Percentiles rank a stretch among this genome's conserved stretches.
Evolutionary conservation across 2,797 vertebrate genomes (phyloP).

Genomic region (Liasis olivaceus): DNA sequence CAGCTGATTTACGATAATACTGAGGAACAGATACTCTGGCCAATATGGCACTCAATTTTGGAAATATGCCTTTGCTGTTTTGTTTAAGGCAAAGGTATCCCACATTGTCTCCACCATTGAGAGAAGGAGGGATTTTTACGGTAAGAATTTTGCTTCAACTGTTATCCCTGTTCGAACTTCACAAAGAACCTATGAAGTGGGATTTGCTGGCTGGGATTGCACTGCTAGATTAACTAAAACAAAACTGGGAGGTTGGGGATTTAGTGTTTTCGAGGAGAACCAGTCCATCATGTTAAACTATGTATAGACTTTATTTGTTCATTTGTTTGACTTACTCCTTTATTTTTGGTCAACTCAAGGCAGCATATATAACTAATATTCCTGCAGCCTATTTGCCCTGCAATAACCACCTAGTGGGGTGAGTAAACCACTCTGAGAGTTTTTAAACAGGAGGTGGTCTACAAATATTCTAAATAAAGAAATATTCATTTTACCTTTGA

Average conservation of each 20-base stretch:
- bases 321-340: neutral
- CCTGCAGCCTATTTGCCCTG: neutral
- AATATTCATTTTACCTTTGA: neutral
- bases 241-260: neutral
- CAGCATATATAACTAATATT: neutral
- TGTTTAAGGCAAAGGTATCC: neutral
- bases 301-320: neutral
- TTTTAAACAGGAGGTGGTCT: neutral
- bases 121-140: neutral
- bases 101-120: neutral
- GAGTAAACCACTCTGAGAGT: neutral
- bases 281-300: neutral
- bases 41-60: neutral
- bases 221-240: neutral
- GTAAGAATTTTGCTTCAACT: neutral
- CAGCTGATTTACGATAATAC: neutral
- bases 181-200: neutral
- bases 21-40: neutral
- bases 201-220: neutral
- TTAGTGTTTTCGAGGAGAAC: neutral
- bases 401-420: neutral
- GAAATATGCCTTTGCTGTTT: neutral
- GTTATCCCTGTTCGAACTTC: neutral
- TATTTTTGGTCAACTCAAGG: neutral
- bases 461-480: neutral